A percentile compares a stretch with the other conserved stretches of the same genome.
These are phyloP conservation scores for Lepidochrysops patricia DNA, from an alignment of 2,888 invertebrate species.

Conservation along the genomic window DNA sequence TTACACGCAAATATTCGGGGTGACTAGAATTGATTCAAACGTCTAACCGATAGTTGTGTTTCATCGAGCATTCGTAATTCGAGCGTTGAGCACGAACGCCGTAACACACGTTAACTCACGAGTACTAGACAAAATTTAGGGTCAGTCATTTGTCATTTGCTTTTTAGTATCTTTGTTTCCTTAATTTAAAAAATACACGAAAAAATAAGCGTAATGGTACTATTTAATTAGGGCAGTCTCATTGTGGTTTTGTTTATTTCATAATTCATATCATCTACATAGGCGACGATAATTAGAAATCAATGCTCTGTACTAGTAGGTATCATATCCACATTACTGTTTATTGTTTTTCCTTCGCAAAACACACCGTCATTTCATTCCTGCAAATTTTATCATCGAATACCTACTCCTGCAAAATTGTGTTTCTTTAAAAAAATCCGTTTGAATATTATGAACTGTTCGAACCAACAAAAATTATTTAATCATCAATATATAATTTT, in stretches of 20 bases:
- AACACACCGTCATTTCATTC: conserved; percentile 11
- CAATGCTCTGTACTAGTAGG: conserved; percentile 26
- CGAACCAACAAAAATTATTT: not conserved
- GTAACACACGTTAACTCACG: conserved; percentile 10
- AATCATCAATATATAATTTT: not conserved
- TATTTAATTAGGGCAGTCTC: conserved; percentile 22
- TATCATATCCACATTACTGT: conserved; percentile 27
- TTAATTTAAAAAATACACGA: conserved; percentile 21
- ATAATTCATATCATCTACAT: conserved; percentile 21
- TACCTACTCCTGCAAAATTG: not conserved
- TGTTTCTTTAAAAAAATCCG: not conserved
- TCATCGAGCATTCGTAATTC: not conserved
- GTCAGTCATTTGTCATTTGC: conserved; percentile 21
- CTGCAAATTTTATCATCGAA: not conserved
- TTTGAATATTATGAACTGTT: not conserved
- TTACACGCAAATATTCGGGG: conserved; percentile 16
- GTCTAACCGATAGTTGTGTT: conserved; percentile 7
- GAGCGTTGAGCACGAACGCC: conserved; percentile 24
- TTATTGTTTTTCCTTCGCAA: conserved; percentile 56
- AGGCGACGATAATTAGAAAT: conserved; percentile 22
- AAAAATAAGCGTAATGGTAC: conserved; percentile 20
- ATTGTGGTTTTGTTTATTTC: conserved; percentile 26
- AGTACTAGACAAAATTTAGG: conserved; percentile 19
- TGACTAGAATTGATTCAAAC: conserved; percentile 4
- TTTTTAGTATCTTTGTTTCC: conserved; percentile 22